Evolutionary conservation across 64 coral and sea anemone species (phyloP), one percentile per base, ranked within the genome.

Genomic region (Hydrozoanthus tunicans): DNA sequence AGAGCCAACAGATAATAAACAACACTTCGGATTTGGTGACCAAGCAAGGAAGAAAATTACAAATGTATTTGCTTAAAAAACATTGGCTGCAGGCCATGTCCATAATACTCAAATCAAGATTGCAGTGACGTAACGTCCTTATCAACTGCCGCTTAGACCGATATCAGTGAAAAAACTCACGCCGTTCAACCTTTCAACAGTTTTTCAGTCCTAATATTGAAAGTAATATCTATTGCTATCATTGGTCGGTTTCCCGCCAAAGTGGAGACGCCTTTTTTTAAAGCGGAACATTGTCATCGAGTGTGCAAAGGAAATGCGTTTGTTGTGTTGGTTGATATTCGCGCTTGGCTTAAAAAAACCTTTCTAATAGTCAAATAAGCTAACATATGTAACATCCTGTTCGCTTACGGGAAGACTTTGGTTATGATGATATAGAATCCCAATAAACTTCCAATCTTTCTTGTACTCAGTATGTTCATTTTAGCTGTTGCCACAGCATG

Each of bases 261-360:
- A 82, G 24, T 65, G 27, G 13, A 6, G 14, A 65, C 80, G 64
- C 59, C 80, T 65, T 82, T 82, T 82, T 61, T 32, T 59, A 81
- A 52, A 7, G 64, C 26, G 58, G 43, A 43, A 27, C 32, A 62
- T 63, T 3, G 26, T 81, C 6, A 62, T 13, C 32, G 77, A 20
- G 12, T 58, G 13, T 17, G 4, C 52, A 24, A 17, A 81, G 55
- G 79, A 81, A 81, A 25, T 80, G n/a, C 79, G 59, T 43, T 5
- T 43, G 1, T 63, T 59, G 7, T 24, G 7, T 10, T 26, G 0
- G 5, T 7, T n/a, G 13, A 12, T 56, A 20, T 80, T 17, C 5
- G 25, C 10, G 12, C 59, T 57, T 17, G 9, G 58, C 26, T 81
- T 0, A 43, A 54, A 14, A 0, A 82, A 52, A 43, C 26, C 11